A percentile compares a stretch with the other conserved stretches of the same genome.
These are phyloP conservation scores for Dryobates pubescens DNA, from an alignment of 2,797 vertebrate species.

Conservation along the genomic window DNA sequence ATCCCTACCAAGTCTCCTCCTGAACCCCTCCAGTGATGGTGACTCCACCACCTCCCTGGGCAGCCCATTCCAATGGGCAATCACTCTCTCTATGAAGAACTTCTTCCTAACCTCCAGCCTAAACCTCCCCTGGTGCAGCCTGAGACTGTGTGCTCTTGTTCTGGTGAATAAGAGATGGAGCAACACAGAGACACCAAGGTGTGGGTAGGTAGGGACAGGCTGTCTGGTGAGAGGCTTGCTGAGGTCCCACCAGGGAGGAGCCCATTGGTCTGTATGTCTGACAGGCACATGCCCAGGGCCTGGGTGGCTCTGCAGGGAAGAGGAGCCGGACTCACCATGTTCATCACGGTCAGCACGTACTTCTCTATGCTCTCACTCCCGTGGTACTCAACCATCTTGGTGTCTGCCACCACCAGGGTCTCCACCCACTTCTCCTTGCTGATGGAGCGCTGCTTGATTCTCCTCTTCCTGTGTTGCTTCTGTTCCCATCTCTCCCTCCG, in stretches of 20 bases:
- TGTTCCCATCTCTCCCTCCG: conserved; percentile 86
- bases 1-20: too few species aligned
- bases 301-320: fast-evolving
- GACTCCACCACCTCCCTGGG: too few species aligned
- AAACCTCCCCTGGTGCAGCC: too few species aligned
- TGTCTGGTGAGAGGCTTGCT: neutral
- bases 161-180: neutral
- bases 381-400: conserved; percentile 95
- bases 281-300: fast-evolving
- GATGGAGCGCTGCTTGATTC: conserved; percentile 85
- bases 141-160: too few species aligned
- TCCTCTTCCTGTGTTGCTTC: conserved; percentile 71
- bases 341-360: conserved; percentile 95
- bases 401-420: conserved; percentile 93
- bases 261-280: neutral
- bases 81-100: too few species aligned
- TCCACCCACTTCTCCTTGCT: conserved; percentile 99
- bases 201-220: neutral
- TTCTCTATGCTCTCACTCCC: conserved; percentile 87
- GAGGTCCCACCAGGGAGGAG: neutral
- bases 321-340: conserved; percentile 87
- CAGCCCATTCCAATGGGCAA: too few species aligned
- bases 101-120: too few species aligned
- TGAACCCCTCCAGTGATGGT: too few species aligned
- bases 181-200: fast-evolving